These are phyloP conservation scores for Endotricha flammealis DNA, from an alignment of 2,888 invertebrate species.

Conservation along the genomic window DNA sequence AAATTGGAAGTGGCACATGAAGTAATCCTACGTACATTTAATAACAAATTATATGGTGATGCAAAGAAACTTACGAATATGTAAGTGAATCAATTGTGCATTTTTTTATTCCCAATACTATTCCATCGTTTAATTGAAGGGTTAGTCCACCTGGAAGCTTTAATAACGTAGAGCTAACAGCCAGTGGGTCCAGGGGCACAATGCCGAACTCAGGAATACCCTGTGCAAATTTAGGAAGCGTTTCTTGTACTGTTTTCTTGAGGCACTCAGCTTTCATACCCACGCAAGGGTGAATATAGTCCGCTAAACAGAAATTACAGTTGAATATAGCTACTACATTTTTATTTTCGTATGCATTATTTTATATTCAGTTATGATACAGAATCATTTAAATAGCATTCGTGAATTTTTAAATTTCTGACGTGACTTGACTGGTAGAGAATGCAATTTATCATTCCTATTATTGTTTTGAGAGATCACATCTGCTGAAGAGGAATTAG, in stretches of 20 bases:
- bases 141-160: constrained; percentile 48
- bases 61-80: constrained; percentile 31
- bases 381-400: too few species aligned
- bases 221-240: constrained; percentile 42
- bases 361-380: not conserved
- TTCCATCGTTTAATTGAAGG: constrained; percentile 41
- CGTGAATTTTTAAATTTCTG: too few species aligned
- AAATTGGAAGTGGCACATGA: too few species aligned
- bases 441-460: too few species aligned
- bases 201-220: constrained; percentile 48
- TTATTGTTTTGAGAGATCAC: too few species aligned
- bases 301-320: constrained; percentile 29
- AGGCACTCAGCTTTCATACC: constrained; percentile 46
- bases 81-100: constrained; percentile 44
- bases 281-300: constrained; percentile 42
- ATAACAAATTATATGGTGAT: not conserved
- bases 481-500: too few species aligned
- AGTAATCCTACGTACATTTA: too few species aligned
- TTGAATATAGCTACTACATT: too few species aligned
- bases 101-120: constrained; percentile 47
- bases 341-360: not conserved
- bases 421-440: too few species aligned
- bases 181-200: constrained; percentile 41
- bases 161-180: constrained; percentile 29
- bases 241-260: constrained; percentile 40